Base-by-base conservation (phyloP, 1,140 invertebrate species). In the Ptiloglossa arizonensis region DNA sequence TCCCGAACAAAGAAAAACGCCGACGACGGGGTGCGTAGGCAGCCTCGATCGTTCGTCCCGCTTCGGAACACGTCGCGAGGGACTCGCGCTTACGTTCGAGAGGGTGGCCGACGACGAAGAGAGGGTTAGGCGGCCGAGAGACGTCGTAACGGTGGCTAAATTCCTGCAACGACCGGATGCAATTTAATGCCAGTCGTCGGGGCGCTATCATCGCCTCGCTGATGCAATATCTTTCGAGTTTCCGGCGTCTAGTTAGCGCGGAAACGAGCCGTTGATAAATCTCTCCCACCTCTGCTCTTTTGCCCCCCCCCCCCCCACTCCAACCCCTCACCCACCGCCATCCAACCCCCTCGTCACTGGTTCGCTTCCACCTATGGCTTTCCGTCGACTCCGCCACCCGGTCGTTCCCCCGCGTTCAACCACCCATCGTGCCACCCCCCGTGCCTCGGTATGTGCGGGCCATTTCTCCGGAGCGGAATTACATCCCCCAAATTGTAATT, bases 401-500 rank as follows among this genome's bases (percentile, higher is more conserved):
- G 68, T 27, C 41, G 11, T 56, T 38, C 73, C 70, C 63, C 52
- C 52, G 52, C 62, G 38, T 63, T 56, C 44, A 69, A 38, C 68
- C 63, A 74, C 67, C 56, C 62, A 54, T 73, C 82, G 56, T 29
- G 56, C 71, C 71, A 46, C 41, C 67, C 81, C 76, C 69, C 59
- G 63, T 48, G 76, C 80, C 87, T 85, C 83, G 90, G 90, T 91
- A 91, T 91, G 90, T 90, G 90, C 75, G 87, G 88, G 86, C 91
- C 91, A 92, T 92, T 92, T 92, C 91, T 92, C 90, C 82, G 80
- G 73, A 46, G 57, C 87, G 88, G 85, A 92, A 91, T 91, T 92
- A 91, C 91, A 91, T 90, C 88, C 86, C 80, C 91, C 89, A 89
- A 92, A 92, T 92, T 91, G 89, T 92, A 92, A 92, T 92, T 91